Evolutionary conservation across 2,113 vertebrate species (phyloP).

Genomic region (Ranitomeya variabilis): DNA sequence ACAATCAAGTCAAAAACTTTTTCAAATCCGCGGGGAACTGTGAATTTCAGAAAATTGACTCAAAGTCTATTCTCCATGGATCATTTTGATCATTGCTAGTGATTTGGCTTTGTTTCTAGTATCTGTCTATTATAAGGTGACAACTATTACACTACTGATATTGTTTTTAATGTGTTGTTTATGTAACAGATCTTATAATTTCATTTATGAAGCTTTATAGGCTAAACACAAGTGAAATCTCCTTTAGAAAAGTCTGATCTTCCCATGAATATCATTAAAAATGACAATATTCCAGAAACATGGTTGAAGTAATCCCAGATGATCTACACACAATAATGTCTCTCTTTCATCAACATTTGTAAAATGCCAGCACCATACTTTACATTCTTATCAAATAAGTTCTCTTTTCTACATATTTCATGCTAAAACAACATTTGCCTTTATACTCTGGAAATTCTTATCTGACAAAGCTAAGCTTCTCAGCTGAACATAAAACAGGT

Average conservation of each 20-base stretch:
- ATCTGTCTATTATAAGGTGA: no score
- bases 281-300: conserved; percentile 15
- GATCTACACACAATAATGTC: not conserved
- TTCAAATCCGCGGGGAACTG: no score
- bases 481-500: conserved; percentile 35
- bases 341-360: conserved; percentile 42
- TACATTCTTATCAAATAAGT: conserved; percentile 15
- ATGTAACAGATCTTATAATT: not conserved
- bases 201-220: not conserved
- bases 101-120: no score
- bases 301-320: not conserved
- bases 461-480: conserved; percentile 8
- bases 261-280: not conserved
- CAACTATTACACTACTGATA: no score
- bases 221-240: not conserved
- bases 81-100: no score
- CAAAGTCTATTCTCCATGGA: no score
- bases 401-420: conserved; percentile 9
- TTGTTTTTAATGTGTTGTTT: no score
- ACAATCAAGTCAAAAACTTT: no score
- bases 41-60: no score
- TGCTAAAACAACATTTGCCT: conserved; percentile 26
- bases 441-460: conserved; percentile 42
- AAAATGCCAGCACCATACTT: conserved; percentile 9
- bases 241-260: not conserved